Percentiles rank a stretch among this genome's conserved stretches.
These are phyloP conservation scores for Mycalesis mineus DNA, from an alignment of 2,888 invertebrate species.

Conservation along the genomic window DNA sequence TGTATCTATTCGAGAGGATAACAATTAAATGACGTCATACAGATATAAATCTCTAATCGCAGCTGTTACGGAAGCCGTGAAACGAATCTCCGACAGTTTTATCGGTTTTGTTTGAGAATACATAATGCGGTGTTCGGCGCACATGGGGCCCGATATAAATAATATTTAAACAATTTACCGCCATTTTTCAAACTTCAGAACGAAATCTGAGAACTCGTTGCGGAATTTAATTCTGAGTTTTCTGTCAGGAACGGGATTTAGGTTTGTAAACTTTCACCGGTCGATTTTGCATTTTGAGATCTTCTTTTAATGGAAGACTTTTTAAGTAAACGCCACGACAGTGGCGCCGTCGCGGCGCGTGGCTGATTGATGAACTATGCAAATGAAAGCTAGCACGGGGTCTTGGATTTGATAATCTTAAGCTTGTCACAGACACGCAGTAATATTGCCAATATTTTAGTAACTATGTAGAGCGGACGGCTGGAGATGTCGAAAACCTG, in stretches of 20 bases:
- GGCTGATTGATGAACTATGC: no score
- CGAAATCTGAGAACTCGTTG: conserved; percentile 4
- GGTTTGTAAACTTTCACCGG: background rate
- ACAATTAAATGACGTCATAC: background rate
- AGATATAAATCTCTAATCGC: conserved; percentile 20
- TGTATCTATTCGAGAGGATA: background rate
- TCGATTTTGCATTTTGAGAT: background rate
- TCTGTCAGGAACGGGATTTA: background rate
- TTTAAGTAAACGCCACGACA: no score
- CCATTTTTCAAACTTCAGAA: conserved; percentile 4
- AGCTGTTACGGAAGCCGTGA: conserved; percentile 15
- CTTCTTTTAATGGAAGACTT: background rate
- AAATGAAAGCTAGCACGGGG: no score
- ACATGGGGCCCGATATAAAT: conserved; percentile 10
- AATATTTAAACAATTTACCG: conserved; percentile 13
- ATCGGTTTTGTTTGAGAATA: conserved; percentile 21
- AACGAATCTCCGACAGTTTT: conserved; percentile 23
- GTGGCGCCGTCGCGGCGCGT: no score
- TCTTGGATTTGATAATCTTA: no score
- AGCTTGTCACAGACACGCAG: no score
- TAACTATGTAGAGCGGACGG: no score
- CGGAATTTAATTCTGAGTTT: conserved; percentile 4
- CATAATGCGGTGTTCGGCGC: conserved; percentile 9
- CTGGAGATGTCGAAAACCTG: no score
- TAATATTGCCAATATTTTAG: no score